Evolutionary conservation across 2,797 vertebrate species (phyloP).

Genomic region (Emydoidea blandingii): DNA sequence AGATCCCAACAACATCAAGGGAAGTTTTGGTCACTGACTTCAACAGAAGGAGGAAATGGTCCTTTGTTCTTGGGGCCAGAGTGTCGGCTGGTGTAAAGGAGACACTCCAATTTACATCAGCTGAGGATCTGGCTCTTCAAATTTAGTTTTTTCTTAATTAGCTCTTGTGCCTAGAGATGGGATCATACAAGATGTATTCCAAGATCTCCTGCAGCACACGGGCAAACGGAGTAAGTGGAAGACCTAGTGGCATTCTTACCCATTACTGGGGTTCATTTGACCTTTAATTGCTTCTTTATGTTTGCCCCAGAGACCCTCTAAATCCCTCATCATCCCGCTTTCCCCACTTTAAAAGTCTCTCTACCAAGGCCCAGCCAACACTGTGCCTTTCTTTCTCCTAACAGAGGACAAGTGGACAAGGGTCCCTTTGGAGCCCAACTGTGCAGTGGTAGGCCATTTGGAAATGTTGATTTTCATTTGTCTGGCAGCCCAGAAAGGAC

Average conservation of each 20-base stretch:
- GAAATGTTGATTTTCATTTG: not conserved
- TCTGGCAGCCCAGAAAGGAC: not conserved
- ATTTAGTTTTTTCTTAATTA: not conserved
- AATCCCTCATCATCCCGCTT: not conserved
- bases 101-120: not conserved
- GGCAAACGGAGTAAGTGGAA: not conserved
- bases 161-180: not conserved
- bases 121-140: not conserved
- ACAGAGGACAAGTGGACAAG: not conserved
- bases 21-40: not conserved
- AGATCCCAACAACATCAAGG: not conserved
- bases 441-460: not conserved
- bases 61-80: not conserved
- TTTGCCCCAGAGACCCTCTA: not conserved
- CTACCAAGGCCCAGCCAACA: not conserved
- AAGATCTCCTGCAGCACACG: not conserved
- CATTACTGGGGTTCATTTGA: not conserved
- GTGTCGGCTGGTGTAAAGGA: not conserved
- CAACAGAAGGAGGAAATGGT: not conserved
- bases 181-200: not conserved
- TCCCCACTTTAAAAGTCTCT: not conserved
- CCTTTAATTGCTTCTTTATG: not conserved
- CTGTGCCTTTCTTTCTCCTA: not conserved
- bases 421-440: not conserved
- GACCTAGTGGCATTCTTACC: not conserved